Conservation (phyloP, 2,113 vertebrate species). For the Salvelinus namaycush region DNA sequence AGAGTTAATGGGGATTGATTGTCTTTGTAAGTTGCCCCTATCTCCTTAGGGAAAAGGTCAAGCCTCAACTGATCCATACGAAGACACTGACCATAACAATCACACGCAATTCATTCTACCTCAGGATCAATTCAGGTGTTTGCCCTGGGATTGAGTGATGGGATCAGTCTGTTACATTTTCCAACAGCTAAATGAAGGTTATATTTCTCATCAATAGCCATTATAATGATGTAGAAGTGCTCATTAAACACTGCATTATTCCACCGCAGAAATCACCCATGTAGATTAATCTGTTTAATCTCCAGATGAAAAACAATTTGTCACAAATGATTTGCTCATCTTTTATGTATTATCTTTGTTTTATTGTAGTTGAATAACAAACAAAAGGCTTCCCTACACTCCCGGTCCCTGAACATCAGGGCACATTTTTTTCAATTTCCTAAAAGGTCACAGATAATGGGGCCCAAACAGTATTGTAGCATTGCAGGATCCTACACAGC, state of each 20-base stretch:
- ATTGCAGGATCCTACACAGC: constrained; percentile 10
- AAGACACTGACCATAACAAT: constrained; percentile 7
- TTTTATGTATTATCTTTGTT: constrained; percentile 1
- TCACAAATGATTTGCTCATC: neutral
- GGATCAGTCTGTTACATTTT: too few relatives aligned
- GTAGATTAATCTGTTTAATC: neutral
- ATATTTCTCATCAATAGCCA: neutral
- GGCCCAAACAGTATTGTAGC: constrained; percentile 7
- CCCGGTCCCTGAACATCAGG: neutral
- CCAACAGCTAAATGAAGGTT: neutral
- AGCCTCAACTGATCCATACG: neutral
- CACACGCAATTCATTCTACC: neutral
- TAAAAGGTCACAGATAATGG: constrained; percentile 25
- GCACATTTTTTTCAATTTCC: neutral
- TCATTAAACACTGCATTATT: neutral
- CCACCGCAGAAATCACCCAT: neutral
- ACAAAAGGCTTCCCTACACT: neutral
- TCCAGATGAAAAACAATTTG: neutral
- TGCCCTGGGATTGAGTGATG: constrained; percentile 9
- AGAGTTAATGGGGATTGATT: constrained; percentile 17
- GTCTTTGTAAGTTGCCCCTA: constrained; percentile 6
- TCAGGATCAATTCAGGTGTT: neutral
- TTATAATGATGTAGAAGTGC: neutral
- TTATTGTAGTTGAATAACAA: constrained; percentile 17
- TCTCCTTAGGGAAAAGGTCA: neutral